Conservation (phyloP, 2,888 invertebrate species). For the Leptopilina drosophilae region DNA sequence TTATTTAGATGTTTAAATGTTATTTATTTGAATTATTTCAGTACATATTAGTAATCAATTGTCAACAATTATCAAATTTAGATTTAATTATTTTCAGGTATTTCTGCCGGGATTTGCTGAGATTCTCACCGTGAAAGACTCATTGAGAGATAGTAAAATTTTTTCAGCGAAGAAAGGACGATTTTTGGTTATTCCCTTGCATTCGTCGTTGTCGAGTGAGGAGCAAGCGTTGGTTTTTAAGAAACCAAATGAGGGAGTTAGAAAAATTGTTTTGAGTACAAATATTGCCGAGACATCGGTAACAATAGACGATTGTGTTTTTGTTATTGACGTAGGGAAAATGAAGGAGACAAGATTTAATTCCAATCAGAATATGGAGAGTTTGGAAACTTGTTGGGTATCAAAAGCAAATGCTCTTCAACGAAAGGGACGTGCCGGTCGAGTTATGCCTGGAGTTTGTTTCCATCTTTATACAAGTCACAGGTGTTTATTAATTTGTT, state of each 20-base stretch:
- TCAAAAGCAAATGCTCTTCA: conserved; percentile 94
- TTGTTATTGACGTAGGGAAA: conserved; percentile 93
- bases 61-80: too few relatives aligned
- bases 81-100: conserved; percentile 71
- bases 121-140: conserved; percentile 85
- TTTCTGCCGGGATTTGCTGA: conserved; percentile 90
- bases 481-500: conserved; percentile 63
- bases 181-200: conserved; percentile 88
- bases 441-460: conserved; percentile 92
- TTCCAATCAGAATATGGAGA: conserved; percentile 91
- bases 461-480: conserved; percentile 91
- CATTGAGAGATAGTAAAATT: conserved; percentile 81
- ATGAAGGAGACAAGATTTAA: conserved; percentile 93
- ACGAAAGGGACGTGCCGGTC: conserved; percentile 92
- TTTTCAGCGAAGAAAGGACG: conserved; percentile 83
- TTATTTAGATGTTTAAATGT: conserved; percentile 24
- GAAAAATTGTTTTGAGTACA: conserved; percentile 87
- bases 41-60: too few relatives aligned
- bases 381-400: conserved; percentile 92
- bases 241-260: conserved; percentile 83
- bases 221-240: conserved; percentile 89
- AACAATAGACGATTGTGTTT: conserved; percentile 97
- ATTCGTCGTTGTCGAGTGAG: conserved; percentile 90
- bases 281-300: conserved; percentile 98
- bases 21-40: too few relatives aligned